Percentiles rank a stretch among this genome's conserved stretches.
Conservation (phyloP, 2,113 vertebrate genomes). For the Phalacrocorax pelagicus region DNA sequence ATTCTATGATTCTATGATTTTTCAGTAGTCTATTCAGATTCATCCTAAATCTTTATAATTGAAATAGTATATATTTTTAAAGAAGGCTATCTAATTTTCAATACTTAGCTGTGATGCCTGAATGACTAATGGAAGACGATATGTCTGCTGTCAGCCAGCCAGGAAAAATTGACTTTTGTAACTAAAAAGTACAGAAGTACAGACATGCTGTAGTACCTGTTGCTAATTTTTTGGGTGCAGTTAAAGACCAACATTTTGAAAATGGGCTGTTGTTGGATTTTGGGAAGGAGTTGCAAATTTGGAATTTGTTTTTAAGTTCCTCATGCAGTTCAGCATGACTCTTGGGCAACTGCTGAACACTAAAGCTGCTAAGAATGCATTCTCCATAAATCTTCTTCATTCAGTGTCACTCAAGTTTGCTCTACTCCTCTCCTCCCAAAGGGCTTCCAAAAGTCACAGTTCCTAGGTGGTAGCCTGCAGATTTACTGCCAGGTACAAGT, state of each 20-base stretch:
- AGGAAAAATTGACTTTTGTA: not conserved
- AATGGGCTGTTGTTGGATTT: not conserved
- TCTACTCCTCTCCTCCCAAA: not conserved
- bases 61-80: slow-evolving; percentile 13
- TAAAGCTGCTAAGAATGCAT: not conserved
- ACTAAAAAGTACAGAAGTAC: not conserved
- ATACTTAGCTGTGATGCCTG: not conserved
- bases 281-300: not conserved
- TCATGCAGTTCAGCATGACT: not conserved
- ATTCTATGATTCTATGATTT: not conserved
- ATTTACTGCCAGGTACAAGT: not conserved
- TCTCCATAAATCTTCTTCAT: not conserved
- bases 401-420: not conserved
- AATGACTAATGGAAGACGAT: not conserved
- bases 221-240: not conserved
- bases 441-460: not conserved
- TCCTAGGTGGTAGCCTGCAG: not conserved
- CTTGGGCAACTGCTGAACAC: not conserved
- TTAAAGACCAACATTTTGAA: not conserved
- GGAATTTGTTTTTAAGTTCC: not conserved
- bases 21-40: slow-evolving; percentile 33
- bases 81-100: slow-evolving; percentile 5
- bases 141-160: not conserved
- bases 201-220: not conserved
- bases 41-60: slow-evolving; percentile 30